Evolutionary conservation across 2,888 invertebrate genomes (phyloP).

Genomic region (Pristionchus exspectatus): DNA sequence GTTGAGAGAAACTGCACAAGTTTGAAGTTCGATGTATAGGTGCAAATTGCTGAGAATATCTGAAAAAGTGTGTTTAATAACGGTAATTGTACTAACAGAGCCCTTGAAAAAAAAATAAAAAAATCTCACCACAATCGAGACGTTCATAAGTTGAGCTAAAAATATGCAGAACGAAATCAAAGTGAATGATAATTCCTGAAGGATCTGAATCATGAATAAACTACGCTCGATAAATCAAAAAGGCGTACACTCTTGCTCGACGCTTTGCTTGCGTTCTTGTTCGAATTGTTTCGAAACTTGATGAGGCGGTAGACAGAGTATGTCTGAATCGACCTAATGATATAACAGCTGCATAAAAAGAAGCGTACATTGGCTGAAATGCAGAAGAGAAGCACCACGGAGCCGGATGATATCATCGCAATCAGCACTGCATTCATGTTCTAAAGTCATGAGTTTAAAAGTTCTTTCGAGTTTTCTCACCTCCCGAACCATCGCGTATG

Average conservation of each 20-base stretch:
- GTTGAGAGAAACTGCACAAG: not conserved
- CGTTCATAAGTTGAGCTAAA: slow-evolving; percentile 1
- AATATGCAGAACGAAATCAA: slow-evolving; percentile 48
- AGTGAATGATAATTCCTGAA: slow-evolving; percentile 30
- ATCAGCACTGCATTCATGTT: not conserved
- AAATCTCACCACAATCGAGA: not conserved
- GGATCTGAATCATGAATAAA: not conserved
- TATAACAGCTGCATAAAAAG: not conserved
- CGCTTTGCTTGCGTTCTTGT: not conserved
- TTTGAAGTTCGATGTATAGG: not conserved
- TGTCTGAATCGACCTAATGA: too few relatives aligned
- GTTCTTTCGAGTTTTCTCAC: not conserved
- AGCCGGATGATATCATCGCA: slow-evolving; percentile 18
- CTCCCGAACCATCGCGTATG: not conserved
- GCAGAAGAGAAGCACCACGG: not conserved
- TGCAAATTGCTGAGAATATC: not conserved
- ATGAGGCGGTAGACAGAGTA: not conserved
- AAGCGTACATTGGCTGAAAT: not conserved
- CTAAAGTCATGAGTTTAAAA: not conserved
- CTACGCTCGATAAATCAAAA: not conserved
- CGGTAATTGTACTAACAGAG: too few relatives aligned
- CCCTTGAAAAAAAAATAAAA: too few relatives aligned
- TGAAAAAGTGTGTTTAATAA: not conserved
- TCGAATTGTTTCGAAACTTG: not conserved
- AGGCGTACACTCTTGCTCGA: not conserved